Evolutionary conservation across 2,797 vertebrate species (phyloP).

Genomic region (Clarias platycephalus): DNA sequence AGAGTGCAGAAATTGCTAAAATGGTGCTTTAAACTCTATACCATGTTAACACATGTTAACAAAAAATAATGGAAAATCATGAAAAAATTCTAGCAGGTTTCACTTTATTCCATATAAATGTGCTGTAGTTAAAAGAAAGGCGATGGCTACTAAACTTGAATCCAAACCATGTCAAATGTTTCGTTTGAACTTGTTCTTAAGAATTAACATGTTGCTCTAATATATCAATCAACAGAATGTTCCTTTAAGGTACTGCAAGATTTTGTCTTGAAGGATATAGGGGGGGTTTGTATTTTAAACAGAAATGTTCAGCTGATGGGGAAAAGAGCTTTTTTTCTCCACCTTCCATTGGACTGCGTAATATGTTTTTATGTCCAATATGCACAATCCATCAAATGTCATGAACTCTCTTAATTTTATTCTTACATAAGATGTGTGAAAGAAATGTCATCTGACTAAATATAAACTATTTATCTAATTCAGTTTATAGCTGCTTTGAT

Average conservation of each 20-base stretch:
- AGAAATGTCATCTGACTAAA: not conserved
- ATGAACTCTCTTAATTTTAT: slow-evolving; percentile 20
- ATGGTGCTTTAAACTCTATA: not conserved
- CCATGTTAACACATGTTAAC: slow-evolving; percentile 11
- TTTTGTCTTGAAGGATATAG: slow-evolving; percentile 15
- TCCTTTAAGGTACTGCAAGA: not conserved
- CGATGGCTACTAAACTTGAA: not conserved
- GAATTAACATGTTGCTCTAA: not conserved
- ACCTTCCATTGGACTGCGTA: slow-evolving; percentile 41
- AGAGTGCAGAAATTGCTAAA: not conserved
- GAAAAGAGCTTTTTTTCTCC: slow-evolving; percentile 29
- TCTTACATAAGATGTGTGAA: slow-evolving; percentile 14
- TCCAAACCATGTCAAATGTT: not conserved
- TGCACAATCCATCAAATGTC: slow-evolving; percentile 9
- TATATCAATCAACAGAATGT: slow-evolving; percentile 10
- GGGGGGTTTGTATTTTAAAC: slow-evolving; percentile 33
- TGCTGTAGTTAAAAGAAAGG: not conserved
- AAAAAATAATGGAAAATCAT: not conserved
- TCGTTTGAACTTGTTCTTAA: not conserved
- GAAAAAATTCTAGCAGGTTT: not conserved
- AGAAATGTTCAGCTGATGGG: slow-evolving; percentile 33
- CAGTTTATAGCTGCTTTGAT: not conserved
- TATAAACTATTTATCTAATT: not conserved
- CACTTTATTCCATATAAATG: not conserved
- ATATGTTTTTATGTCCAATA: slow-evolving; percentile 32